Evolutionary conservation across 2,797 vertebrate species (phyloP).

Genomic region (Gymnocypris eckloni): DNA sequence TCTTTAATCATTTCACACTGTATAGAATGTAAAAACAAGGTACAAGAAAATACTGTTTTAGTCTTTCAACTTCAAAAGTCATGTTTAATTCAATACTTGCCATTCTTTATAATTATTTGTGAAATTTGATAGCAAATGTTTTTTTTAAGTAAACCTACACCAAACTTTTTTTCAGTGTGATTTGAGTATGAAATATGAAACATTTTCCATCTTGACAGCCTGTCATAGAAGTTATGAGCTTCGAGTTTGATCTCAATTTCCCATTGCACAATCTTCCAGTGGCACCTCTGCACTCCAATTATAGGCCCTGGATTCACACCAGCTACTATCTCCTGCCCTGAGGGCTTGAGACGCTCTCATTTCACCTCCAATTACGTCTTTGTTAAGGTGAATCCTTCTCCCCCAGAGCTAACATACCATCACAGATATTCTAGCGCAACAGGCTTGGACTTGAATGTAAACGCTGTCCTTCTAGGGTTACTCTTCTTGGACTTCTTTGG

Average conservation of each 20-base stretch:
- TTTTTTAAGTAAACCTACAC: neutral
- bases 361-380: conserved; percentile 50
- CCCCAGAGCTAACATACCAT: conserved; percentile 58
- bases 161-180: neutral
- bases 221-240: neutral
- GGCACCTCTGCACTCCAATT: conserved; percentile 10
- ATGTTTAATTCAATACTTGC: neutral
- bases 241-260: conserved; percentile 11
- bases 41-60: neutral
- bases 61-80: neutral
- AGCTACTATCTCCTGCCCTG: conserved; percentile 35
- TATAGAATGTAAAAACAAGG: neutral
- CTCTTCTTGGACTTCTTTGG: conserved; percentile 64
- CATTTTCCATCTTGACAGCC: conserved; percentile 5
- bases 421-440: conserved; percentile 66
- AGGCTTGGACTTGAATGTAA: conserved; percentile 72
- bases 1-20: neutral
- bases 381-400: conserved; percentile 49
- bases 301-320: conserved; percentile 13
- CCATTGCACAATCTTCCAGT: conserved; percentile 5
- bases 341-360: conserved; percentile 41
- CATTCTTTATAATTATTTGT: neutral
- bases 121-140: neutral
- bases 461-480: conserved; percentile 66
- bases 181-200: conserved; percentile 14